Conservation (phyloP, 1,140 invertebrate genomes). For the Drosophila pseudoobscura region DNA sequence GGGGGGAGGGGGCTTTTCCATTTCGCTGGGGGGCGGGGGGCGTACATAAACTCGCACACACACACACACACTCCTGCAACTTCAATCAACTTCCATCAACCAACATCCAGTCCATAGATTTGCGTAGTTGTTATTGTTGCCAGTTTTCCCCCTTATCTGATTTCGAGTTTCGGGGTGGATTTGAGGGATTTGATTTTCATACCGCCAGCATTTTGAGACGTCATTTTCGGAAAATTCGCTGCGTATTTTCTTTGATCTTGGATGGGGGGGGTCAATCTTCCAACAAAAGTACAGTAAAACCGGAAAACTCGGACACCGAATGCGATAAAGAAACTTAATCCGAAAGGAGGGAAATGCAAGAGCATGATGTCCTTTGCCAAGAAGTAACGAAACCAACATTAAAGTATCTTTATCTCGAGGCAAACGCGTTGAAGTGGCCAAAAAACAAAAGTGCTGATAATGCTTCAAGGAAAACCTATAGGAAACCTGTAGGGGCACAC, state of each 20-base stretch:
- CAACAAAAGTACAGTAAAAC: neutral
- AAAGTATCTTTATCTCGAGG: neutral
- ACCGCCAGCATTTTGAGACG: constrained; percentile 47
- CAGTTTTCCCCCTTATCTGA: constrained; percentile 3
- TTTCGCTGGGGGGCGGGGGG: constrained; percentile 2
- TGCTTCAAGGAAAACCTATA: no score
- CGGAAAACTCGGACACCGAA: neutral
- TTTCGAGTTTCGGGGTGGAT: constrained; percentile 61
- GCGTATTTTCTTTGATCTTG: constrained; percentile 48
- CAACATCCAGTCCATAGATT: constrained; percentile 48
- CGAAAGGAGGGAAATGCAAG: neutral
- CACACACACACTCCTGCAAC: constrained; percentile 35
- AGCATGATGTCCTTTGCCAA: no score
- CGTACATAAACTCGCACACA: no score
- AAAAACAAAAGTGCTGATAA: no score
- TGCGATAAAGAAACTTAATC: no score
- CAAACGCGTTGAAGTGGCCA: neutral
- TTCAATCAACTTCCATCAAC: constrained; percentile 55
- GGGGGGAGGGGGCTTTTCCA: constrained; percentile 9
- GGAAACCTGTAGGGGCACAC: neutral
- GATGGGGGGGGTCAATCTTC: constrained; percentile 4
- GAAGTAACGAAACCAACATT: no score
- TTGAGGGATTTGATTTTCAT: constrained; percentile 63
- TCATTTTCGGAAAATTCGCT: constrained; percentile 61
- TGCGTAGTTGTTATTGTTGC: constrained; percentile 46